These are phyloP conservation scores for Caenorhabditis wallacei DNA, from an alignment of 2,888 invertebrate species.

Conservation along the genomic window DNA sequence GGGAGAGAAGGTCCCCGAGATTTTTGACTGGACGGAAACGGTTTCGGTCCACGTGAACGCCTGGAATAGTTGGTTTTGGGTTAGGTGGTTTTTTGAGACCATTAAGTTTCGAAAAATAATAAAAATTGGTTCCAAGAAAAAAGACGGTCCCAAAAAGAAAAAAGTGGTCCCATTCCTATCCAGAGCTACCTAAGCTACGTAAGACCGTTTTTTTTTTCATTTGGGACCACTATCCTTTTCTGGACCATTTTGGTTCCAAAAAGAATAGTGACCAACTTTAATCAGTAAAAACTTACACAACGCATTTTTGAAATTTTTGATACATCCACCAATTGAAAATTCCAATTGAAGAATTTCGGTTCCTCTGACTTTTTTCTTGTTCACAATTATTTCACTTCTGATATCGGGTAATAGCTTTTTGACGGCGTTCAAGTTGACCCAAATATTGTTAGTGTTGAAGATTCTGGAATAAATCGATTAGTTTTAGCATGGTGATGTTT, in stretches of 20 bases:
- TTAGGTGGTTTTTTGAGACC: too few species aligned
- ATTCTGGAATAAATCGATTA: conserved; percentile 87
- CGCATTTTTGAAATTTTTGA: conserved; percentile 96
- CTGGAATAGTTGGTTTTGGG: conserved; percentile 83
- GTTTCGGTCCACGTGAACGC: conserved; percentile 94
- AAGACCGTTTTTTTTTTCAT: too few species aligned
- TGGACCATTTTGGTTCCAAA: not conserved
- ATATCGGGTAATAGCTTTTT: conserved; percentile 90
- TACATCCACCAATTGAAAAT: conserved; percentile 98
- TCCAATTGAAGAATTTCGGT: conserved; percentile 96
- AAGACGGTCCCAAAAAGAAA: too few species aligned
- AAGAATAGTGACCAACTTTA: not conserved
- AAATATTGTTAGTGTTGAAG: conserved; percentile 99
- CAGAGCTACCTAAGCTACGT: too few species aligned
- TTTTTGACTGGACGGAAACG: conserved; percentile 99
- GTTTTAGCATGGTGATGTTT: too few species aligned
- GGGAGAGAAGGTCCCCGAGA: conserved; percentile 90
- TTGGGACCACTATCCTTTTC: too few species aligned
- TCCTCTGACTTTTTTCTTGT: conserved; percentile 90
- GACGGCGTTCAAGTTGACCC: conserved; percentile 94
- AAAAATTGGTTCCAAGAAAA: not conserved
- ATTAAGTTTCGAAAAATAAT: not conserved
- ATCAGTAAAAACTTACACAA: conserved; percentile 86
- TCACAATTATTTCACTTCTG: conserved; percentile 97
- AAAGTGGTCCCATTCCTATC: too few species aligned